Evolutionary conservation across 2,113 vertebrate species (phyloP).

Genomic region (Protomyctophum bolini): DNA sequence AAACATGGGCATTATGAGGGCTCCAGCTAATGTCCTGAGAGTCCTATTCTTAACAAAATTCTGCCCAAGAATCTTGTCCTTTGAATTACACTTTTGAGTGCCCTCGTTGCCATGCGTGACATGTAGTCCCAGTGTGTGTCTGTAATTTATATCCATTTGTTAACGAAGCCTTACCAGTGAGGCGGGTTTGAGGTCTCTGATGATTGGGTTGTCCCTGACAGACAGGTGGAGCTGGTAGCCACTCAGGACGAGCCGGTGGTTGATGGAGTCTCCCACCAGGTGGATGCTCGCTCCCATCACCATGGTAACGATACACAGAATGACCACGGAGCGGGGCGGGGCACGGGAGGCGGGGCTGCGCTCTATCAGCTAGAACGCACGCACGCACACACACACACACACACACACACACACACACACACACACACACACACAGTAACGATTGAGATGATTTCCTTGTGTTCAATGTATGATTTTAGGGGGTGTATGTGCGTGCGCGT

Average conservation of each 20-base stretch:
- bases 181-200: slow-evolving; percentile 89
- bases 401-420: background rate
- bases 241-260: slow-evolving; percentile 94
- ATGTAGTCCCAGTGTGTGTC: too few species aligned
- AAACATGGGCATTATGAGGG: too few species aligned
- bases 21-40: too few species aligned
- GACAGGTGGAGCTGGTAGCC: slow-evolving; percentile 97
- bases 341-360: slow-evolving; percentile 80
- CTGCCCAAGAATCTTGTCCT: too few species aligned
- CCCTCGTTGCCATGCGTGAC: too few species aligned
- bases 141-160: too few species aligned
- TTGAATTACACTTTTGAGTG: too few species aligned
- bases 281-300: slow-evolving; percentile 99
- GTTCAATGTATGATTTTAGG: background rate
- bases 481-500: too few species aligned
- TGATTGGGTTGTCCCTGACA: slow-evolving; percentile 95
- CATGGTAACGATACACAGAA: slow-evolving; percentile 92
- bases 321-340: slow-evolving; percentile 84
- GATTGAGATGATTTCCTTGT: background rate
- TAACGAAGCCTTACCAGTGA: slow-evolving; percentile 79
- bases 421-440: too few species aligned
- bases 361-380: slow-evolving; percentile 86
- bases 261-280: slow-evolving; percentile 94
- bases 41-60: too few species aligned
- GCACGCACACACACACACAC: slow-evolving; percentile 15